Conservation (phyloP, 2,797 vertebrate species). For the Eulemur mongoz region DNA sequence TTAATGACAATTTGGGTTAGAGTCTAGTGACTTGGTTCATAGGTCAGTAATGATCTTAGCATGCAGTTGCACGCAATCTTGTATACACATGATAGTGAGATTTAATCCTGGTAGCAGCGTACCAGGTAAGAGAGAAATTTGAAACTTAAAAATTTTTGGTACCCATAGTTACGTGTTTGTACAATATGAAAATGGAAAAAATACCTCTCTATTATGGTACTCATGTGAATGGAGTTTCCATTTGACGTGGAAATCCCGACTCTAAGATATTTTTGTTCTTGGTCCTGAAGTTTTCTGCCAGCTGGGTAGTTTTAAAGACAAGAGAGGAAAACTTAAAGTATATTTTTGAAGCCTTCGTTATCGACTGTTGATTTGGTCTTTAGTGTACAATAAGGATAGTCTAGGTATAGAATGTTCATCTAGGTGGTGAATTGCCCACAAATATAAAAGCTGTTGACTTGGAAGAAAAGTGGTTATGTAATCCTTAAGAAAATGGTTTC, state of each 20-base stretch:
- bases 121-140: not conserved
- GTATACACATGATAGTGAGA: not conserved
- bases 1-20: not conserved
- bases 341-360: not conserved
- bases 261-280: not conserved
- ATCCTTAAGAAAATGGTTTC: constrained; percentile 46
- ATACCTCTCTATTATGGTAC: not conserved
- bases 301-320: not conserved
- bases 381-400: not conserved
- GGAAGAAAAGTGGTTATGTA: not conserved
- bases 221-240: not conserved
- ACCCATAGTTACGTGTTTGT: not conserved
- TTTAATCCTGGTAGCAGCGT: not conserved
- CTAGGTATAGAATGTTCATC: not conserved
- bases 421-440: not conserved
- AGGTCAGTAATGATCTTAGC: not conserved
- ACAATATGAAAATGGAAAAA: not conserved
- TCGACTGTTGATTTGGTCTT: not conserved
- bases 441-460: not conserved
- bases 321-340: not conserved
- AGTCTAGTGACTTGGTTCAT: not conserved
- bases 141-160: not conserved
- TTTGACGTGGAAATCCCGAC: not conserved
- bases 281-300: not conserved
- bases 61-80: not conserved